Conservation (phyloP, 1,140 invertebrate genomes). For the Drosophila malerkotliana region DNA sequence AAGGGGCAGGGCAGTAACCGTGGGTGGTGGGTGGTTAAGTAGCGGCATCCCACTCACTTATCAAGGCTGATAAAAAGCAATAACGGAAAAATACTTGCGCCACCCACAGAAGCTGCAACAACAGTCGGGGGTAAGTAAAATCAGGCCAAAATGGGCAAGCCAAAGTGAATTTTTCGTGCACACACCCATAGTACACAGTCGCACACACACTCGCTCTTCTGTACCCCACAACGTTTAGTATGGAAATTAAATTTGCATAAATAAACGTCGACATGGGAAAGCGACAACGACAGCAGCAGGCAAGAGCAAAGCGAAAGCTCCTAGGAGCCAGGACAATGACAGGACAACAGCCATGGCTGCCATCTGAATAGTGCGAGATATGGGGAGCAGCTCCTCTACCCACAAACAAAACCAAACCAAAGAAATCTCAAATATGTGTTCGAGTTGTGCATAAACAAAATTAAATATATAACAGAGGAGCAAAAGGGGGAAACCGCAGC, state of each 20-base stretch:
- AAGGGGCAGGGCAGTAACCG: background rate
- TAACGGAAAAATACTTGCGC: slow-evolving; percentile 72
- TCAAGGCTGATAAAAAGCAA: slow-evolving; percentile 78
- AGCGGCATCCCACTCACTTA: slow-evolving; percentile 62
- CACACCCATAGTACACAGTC: slow-evolving; percentile 13
- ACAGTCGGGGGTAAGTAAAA: slow-evolving; percentile 68
- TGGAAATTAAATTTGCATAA: slow-evolving; percentile 82
- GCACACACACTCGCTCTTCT: slow-evolving; percentile 10
- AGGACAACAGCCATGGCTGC: slow-evolving; percentile 46
- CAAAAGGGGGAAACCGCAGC: slow-evolving; percentile 16
- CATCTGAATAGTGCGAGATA: slow-evolving; percentile 25
- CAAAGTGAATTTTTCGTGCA: slow-evolving; percentile 68
- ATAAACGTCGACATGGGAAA: slow-evolving; percentile 79
- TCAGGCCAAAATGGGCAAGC: slow-evolving; percentile 67
- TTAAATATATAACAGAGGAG: slow-evolving; percentile 45
- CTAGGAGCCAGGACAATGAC: slow-evolving; percentile 58
- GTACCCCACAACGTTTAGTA: slow-evolving; percentile 67
- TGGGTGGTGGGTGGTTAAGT: slow-evolving; percentile 1
- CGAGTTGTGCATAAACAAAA: slow-evolving; percentile 63
- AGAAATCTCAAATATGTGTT: slow-evolving; percentile 74
- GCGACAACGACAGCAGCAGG: slow-evolving; percentile 65
- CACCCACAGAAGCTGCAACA: slow-evolving; percentile 46
- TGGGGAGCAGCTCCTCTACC: background rate
- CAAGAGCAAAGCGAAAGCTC: slow-evolving; percentile 23
- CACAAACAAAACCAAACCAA: slow-evolving; percentile 23